Base-by-base conservation (phyloP, 2,113 vertebrate genomes). In the Leiothrix lutea region DNA sequence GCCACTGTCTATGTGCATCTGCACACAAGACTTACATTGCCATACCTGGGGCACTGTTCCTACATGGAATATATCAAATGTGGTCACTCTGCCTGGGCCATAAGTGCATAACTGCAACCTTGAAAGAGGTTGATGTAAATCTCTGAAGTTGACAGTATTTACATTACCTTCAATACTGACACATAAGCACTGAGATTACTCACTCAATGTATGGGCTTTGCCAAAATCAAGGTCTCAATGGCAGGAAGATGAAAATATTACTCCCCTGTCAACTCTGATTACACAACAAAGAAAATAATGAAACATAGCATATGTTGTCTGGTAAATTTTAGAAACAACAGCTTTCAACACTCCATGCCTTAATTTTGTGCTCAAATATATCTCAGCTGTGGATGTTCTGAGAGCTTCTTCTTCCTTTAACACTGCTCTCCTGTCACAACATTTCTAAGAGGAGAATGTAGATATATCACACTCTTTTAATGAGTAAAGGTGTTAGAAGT, bases 251-350 rank as follows among this genome's bases (percentile, higher is more conserved):
- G 82, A 91, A 94, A 94, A 88, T 88, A 94, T 86, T 94, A 92
- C 75, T 93, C 88, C 80, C 80, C 50, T 92, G 91, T 88, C 88
- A 90, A 73, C 67, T 93, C 51, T 74, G 82, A 94, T 95, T 92
- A 93, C 90, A 93, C 47, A 92, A 80, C 71, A 95, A 95, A 95
- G 69, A 88, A 89, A 93, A 86, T 90, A 94, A 92, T 90, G 88
- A 93, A 94, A 90, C 58, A 73, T 57, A 92, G 72, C 80, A 92
- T 86, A 94, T 92, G 95, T 67, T 96, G 86, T 88, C 91, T 93
- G 75, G 94, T 84, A 88, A 88, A 90, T 86, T 96, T 93, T 94
- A 93, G 92, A 88, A 90, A 73, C 81, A 88, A 74, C 88, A 94
- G 85, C 73, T 95, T 95, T 94, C 47, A 84, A 64, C 73, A 85